Conservation (phyloP, 1,140 invertebrate species). For the Arctopsyche grandis region DNA sequence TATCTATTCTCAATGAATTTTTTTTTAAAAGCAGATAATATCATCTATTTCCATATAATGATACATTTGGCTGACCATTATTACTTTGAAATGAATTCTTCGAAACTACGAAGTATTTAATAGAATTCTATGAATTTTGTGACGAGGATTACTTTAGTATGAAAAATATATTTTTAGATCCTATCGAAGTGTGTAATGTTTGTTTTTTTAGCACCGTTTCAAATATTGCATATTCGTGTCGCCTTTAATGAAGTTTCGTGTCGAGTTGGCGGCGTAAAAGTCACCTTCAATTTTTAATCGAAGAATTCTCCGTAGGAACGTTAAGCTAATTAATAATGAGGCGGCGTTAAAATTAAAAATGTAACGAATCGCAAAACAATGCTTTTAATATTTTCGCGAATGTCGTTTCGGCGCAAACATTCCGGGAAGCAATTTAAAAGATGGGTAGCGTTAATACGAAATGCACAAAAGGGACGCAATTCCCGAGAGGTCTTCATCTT, state of each 20-base stretch:
- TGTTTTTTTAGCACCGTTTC: background rate
- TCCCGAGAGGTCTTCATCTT: background rate
- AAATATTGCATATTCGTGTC: background rate
- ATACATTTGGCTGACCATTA: too few species aligned
- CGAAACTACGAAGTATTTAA: too few species aligned
- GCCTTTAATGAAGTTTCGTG: slow-evolving; percentile 15
- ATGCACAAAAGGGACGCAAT: slow-evolving; percentile 9
- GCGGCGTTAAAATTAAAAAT: background rate
- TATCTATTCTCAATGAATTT: too few species aligned
- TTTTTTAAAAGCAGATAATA: too few species aligned
- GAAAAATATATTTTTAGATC: background rate
- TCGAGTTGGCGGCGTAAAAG: background rate
- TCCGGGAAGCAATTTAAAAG: slow-evolving; percentile 11
- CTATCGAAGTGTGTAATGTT: background rate
- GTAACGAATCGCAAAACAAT: background rate
- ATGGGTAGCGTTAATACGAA: slow-evolving; percentile 5
- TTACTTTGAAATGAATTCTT: too few species aligned
- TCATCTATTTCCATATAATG: too few species aligned
- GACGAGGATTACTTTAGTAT: too few species aligned
- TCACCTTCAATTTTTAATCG: background rate
- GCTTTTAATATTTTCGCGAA: background rate
- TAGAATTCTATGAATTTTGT: too few species aligned
- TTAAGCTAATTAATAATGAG: background rate
- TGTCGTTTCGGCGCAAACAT: background rate
- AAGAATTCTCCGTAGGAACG: background rate